Conservation (phyloP, 1,140 invertebrate species). For the Pogonus chalceus region DNA sequence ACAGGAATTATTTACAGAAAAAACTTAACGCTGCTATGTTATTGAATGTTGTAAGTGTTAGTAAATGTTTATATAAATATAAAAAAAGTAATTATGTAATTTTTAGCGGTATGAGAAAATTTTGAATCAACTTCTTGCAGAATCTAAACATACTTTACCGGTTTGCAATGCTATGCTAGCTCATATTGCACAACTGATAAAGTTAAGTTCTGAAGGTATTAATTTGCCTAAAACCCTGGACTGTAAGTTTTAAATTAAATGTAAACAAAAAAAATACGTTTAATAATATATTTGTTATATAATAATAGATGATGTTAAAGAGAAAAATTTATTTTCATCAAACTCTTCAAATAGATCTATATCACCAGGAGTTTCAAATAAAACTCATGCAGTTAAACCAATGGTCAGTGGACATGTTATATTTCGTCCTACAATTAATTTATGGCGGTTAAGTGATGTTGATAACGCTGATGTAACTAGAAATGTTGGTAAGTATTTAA, state of each 20-base stretch:
- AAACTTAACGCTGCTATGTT: background rate
- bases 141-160: no score
- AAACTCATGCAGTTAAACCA: constrained; percentile 10
- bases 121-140: no score
- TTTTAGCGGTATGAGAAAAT: no score
- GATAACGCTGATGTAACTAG: no score
- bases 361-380: background rate
- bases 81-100: no score
- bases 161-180: background rate
- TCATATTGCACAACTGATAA: background rate
- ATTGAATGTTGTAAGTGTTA: background rate
- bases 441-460: background rate
- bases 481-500: no score
- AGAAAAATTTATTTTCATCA: background rate
- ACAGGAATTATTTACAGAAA: background rate
- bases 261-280: background rate
- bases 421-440: constrained; percentile 4
- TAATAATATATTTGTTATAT: constrained; percentile 5
- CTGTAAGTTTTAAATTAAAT: background rate
- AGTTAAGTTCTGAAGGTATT: background rate
- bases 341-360: background rate
- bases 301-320: constrained; percentile 14
- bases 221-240: background rate
- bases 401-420: constrained; percentile 12
- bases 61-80: no score